Conservation (phyloP, 2,888 invertebrate genomes). For the Homarus gammarus region DNA sequence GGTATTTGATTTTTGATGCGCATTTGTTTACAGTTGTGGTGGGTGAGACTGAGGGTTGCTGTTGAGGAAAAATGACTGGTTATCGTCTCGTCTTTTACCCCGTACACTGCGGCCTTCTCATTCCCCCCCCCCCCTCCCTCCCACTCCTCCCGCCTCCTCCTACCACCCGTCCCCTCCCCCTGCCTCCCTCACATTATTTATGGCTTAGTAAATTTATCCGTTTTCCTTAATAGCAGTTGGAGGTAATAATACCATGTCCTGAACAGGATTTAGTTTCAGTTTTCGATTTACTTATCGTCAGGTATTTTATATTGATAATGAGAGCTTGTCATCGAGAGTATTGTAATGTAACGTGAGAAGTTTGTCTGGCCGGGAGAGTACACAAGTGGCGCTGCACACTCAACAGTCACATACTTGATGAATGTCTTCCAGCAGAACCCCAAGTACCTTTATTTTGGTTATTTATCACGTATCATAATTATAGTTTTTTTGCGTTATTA, state of each 20-base stretch:
- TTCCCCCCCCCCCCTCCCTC: neutral
- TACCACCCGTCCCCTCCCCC: neutral
- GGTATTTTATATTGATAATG: neutral
- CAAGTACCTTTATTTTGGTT: constrained; percentile 19
- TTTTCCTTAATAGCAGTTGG: neutral
- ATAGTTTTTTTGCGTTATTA: neutral
- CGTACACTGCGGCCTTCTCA: too few relatives aligned
- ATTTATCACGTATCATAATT: constrained; percentile 28
- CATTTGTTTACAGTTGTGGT: too few relatives aligned
- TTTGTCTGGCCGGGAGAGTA: too few relatives aligned
- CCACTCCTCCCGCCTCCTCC: neutral
- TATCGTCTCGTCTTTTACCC: too few relatives aligned
- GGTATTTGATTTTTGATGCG: too few relatives aligned
- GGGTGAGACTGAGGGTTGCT: too few relatives aligned
- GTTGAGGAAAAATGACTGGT: too few relatives aligned
- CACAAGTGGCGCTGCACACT: too few relatives aligned
- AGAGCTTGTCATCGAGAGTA: neutral
- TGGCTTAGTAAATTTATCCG: too few relatives aligned
- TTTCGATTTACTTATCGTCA: neutral
- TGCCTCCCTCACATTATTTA: neutral
- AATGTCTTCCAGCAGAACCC: constrained; percentile 8
- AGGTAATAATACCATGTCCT: neutral
- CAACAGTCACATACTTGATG: neutral
- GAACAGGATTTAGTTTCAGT: neutral
- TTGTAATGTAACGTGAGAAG: too few relatives aligned